phyloP scores from a whole-genome alignment of 2,888 invertebrate species.

The Acheta domesticus region DNA sequence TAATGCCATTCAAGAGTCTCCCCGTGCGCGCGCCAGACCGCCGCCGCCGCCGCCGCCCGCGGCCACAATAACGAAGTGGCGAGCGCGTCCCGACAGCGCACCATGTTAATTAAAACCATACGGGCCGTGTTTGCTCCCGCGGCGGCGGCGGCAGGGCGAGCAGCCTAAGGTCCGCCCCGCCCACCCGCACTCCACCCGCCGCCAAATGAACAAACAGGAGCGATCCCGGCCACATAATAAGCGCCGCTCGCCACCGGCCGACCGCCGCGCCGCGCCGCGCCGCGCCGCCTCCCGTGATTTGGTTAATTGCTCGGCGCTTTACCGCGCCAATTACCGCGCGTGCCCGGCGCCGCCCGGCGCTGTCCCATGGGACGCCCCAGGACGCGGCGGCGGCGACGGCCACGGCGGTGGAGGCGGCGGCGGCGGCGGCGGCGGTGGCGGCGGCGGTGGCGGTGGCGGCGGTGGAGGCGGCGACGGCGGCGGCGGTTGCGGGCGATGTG shows the following conservation, averaged over 20 bases:
- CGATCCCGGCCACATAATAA: not conserved
- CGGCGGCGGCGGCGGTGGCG: not conserved
- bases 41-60: too few relatives aligned
- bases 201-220: conserved; percentile 2
- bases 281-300: conserved; percentile 4
- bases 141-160: too few relatives aligned
- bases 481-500: not conserved
- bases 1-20: too few relatives aligned
- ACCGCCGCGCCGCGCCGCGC: not conserved
- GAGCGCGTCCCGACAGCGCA: too few relatives aligned
- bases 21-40: too few relatives aligned
- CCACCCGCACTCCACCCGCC: not conserved
- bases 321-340: conserved; percentile 12
- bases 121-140: too few relatives aligned
- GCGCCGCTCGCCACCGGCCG: not conserved
- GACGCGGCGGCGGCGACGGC: conserved; percentile 10
- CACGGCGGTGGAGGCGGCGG: too few relatives aligned
- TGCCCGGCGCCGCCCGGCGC: not conserved
- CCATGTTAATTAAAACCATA: too few relatives aligned
- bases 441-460: not conserved
- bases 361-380: not conserved
- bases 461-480: not conserved
- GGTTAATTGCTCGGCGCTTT: not conserved
- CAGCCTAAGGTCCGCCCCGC: not conserved
- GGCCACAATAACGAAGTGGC: too few relatives aligned